Evolutionary conservation across 2,113 vertebrate genomes (phyloP), one percentile per base, ranked within the genome.

Genomic region (Rhabdornis inornatus): DNA sequence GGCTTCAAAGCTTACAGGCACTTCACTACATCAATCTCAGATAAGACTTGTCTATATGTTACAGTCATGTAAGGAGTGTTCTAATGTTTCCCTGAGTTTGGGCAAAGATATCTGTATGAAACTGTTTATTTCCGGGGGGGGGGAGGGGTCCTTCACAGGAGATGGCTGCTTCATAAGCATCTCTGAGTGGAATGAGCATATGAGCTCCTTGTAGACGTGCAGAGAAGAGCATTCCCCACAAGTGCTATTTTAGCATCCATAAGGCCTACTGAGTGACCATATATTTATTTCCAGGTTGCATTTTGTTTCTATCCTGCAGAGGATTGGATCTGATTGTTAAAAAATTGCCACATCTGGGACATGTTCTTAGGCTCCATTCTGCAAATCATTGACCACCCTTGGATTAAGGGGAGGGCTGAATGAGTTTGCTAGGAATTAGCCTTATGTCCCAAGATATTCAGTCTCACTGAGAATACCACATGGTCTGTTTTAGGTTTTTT

Each of bases 191-290:
- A 87, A 79, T 52, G 33, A 71, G 22, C 16, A 35, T 50, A 56
- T 8, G 15, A 81, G 25, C 18, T 65, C 42, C 61, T 83, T 28
- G 31, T 39, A 49, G 12, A n/a, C 0, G 0, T 61, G 11, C 28
- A 49, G 59, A 65, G 42, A 68, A 79, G 19, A 87, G 5, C 37
- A 61, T 63, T 22, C 25, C 15, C 16, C 14, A n/a, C 8, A 66
- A 89, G 15, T 37, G 25, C 5, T 77, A n/a, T 70, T 74, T 64
- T 57, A 87, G 45, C 45, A 78, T 44, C 45, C 28, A 17, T 65
- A 42, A 65, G 23, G 17, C 25, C 42, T 81, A 6, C 24, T 42
- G 55, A 50, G 39, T 27, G 23, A 42, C 25, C 15, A 19, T 69
- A 7, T 42, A 45, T 18, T 66, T 64, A 40, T 39, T 91, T 77